phyloP scores from a whole-genome alignment of 2,888 invertebrate genomes.

The Melinopterus prodromus region DNA sequence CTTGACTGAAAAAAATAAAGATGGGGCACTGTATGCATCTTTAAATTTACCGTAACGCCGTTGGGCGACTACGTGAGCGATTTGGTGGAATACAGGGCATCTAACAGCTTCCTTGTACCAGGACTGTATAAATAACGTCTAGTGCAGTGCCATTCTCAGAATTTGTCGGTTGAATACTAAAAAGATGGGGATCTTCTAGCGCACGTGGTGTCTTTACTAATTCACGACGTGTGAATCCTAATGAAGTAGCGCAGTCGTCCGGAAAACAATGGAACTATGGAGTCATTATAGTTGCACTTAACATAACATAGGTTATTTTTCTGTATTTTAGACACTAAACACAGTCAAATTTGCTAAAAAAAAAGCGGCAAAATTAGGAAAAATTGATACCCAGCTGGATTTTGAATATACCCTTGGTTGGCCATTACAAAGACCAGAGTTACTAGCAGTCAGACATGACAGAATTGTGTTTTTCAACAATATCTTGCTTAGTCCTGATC shows the following conservation, averaged over 20 bases:
- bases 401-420: too few relatives aligned
- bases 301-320: too few relatives aligned
- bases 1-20: neutral
- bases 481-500: too few relatives aligned
- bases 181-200: slow-evolving; percentile 14
- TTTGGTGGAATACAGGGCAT: neutral
- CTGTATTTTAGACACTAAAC: too few relatives aligned
- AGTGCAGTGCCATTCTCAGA: slow-evolving; percentile 11
- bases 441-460: too few relatives aligned
- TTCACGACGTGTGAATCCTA: slow-evolving; percentile 6
- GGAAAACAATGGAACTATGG: neutral
- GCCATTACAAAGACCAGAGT: too few relatives aligned
- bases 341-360: too few relatives aligned
- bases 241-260: slow-evolving; percentile 5
- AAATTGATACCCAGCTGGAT: too few relatives aligned
- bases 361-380: too few relatives aligned
- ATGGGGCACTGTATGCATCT: slow-evolving; percentile 13
- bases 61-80: slow-evolving; percentile 16
- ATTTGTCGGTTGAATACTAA: slow-evolving; percentile 23
- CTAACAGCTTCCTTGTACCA: slow-evolving; percentile 14
- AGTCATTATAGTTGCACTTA: too few relatives aligned
- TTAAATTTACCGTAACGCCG: slow-evolving; percentile 22
- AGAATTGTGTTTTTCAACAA: too few relatives aligned
- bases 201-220: neutral
- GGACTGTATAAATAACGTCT: slow-evolving; percentile 23